Evolutionary conservation across 2,888 invertebrate species (phyloP).

Genomic region (Trichopria drosophilae): DNA sequence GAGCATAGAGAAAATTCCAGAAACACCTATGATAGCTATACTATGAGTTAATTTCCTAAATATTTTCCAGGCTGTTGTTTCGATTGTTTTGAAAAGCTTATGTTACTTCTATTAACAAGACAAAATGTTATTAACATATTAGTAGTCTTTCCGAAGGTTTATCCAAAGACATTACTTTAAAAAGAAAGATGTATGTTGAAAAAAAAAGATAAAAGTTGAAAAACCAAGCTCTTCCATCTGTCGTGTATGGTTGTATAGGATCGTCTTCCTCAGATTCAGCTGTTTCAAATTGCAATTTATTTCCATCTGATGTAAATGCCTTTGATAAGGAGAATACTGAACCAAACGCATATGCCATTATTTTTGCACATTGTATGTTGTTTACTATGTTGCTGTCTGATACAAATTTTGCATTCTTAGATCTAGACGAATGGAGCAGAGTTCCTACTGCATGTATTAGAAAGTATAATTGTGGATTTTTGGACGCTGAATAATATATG

Average conservation of each 20-base stretch:
- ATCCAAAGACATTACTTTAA: too few relatives aligned
- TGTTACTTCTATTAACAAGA: too few relatives aligned
- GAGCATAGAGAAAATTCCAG: too few relatives aligned
- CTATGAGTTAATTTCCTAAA: too few relatives aligned
- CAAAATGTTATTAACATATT: too few relatives aligned
- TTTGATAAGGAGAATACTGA: neutral
- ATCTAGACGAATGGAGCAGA: neutral
- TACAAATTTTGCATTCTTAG: neutral
- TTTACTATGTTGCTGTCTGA: neutral
- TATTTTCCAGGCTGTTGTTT: too few relatives aligned
- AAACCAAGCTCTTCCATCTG: neutral
- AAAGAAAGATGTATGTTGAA: too few relatives aligned
- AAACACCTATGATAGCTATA: too few relatives aligned
- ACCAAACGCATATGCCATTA: neutral
- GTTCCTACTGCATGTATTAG: neutral
- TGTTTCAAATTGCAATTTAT: neutral
- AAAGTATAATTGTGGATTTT: neutral
- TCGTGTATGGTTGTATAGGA: neutral
- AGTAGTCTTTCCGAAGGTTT: too few relatives aligned
- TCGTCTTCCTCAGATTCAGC: neutral
- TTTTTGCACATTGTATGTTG: neutral
- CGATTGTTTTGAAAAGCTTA: too few relatives aligned
- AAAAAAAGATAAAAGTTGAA: too few relatives aligned
- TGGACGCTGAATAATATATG: neutral
- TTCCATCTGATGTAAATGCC: neutral